Evolutionary conservation across 2,888 invertebrate genomes (phyloP).

Genomic region (Fabriciana adippe): DNA sequence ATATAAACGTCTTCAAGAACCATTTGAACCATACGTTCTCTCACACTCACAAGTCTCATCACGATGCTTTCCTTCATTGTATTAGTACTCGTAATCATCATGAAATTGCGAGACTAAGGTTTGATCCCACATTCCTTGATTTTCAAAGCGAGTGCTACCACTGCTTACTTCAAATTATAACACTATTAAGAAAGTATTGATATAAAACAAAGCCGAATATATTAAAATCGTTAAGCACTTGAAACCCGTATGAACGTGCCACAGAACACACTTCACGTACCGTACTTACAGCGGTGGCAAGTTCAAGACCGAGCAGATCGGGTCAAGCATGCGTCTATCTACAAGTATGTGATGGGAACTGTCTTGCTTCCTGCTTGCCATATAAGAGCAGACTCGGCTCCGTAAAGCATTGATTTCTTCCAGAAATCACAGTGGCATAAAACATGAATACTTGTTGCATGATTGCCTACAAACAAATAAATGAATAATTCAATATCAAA

Average conservation of each 20-base stretch:
- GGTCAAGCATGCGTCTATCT: constrained; percentile 66
- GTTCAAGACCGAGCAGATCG: constrained; percentile 67
- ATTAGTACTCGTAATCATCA: no score
- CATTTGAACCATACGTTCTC: no score
- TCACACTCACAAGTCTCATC: no score
- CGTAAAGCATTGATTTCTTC: constrained; percentile 22
- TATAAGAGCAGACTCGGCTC: constrained; percentile 55
- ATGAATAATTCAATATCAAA: background rate
- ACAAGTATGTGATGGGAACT: constrained; percentile 66
- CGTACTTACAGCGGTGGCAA: constrained; percentile 51
- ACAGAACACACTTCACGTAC: constrained; percentile 49
- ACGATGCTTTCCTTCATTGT: no score
- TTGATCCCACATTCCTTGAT: no score
- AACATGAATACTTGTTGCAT: background rate
- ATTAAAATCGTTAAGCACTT: no score
- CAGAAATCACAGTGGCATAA: constrained; percentile 20
- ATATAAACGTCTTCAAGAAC: no score
- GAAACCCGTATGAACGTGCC: constrained; percentile 10
- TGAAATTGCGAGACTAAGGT: no score
- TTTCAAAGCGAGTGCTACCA: no score
- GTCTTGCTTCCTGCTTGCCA: constrained; percentile 69
- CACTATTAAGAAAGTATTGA: no score
- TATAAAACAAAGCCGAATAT: no score
- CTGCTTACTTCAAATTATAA: no score
- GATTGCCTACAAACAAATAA: background rate